Base-by-base conservation (phyloP, 2,797 vertebrate genomes). In the Dendrocincla fuliginosa region DNA sequence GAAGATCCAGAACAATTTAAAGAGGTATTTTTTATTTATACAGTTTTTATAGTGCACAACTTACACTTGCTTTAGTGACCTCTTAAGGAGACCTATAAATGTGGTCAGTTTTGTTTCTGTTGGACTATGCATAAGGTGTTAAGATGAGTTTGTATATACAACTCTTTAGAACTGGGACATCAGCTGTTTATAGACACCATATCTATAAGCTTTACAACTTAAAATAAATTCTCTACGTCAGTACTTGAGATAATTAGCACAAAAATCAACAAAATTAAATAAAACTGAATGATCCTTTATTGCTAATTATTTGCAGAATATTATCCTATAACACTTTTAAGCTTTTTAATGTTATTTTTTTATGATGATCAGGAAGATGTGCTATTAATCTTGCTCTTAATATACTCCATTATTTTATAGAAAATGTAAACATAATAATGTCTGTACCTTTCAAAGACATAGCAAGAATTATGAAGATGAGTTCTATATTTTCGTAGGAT, bases 1-100 rank as follows among this genome's bases (percentile, higher is more conserved):
- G 93, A 98, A 90, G 97, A 98, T 85, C 85, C 92, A 33, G 76
- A 97, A 46, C 95, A 96, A 57, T 84, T 97, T 27, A 98, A 97
- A 63, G 95, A 55, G 97, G 98, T 99, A 98, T 95, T 95, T 30
- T 75, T 56, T 92, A 23, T 81, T 76, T 85, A 32, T 90, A 27
- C 30, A 33, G 30, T 80, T 42, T 42, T 50, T 83, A 8, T 12
- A 35, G 14, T 47, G 42, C 59, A 67, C 4, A 77, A 44, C 0
- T 81, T 75, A 37, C 3, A 9, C 2, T 59, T 74, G n/a, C 13
- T 57, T 80, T 82, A 10, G 14, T 68, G 47, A 15, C 35, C 19
- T 93, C 20, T 47, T 80, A 28, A 47, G 32, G 39, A 77, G 22
- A 27, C 16, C 6, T 69, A 13, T 11, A 46, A 23, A 46, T 39